Evolutionary conservation across 2,113 vertebrate species (phyloP).

Genomic region (Megaceryle torquata): DNA sequence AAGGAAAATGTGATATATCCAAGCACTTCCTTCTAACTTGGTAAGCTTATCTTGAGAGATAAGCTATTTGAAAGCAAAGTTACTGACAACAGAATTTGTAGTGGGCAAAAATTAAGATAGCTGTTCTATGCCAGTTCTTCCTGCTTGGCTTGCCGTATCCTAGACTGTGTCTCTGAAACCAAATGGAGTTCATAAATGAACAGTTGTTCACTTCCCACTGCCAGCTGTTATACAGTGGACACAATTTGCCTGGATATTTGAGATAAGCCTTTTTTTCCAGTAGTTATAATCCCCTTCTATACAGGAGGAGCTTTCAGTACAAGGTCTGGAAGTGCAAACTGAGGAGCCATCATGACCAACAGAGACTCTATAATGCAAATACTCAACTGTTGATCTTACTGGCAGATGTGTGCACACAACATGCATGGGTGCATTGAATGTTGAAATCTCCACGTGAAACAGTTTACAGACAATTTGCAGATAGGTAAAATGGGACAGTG

Average conservation of each 20-base stretch:
- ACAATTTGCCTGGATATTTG: not conserved
- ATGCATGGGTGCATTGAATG: not conserved
- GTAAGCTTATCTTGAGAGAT: not conserved
- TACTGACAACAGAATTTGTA: not conserved
- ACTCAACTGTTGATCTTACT: not conserved
- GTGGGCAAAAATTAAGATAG: not conserved
- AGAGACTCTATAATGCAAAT: not conserved
- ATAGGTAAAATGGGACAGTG: not conserved
- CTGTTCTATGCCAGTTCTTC: not conserved
- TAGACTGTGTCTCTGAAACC: not conserved
- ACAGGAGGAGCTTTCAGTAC: not conserved
- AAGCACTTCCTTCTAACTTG: not conserved
- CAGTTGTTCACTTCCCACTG: not conserved
- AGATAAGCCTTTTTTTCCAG: not conserved
- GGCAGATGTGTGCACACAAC: not conserved
- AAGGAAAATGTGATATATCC: not conserved
- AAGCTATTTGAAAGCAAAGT: not conserved
- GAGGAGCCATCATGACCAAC: not conserved
- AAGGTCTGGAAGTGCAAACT: not conserved
- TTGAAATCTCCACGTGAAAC: not conserved
- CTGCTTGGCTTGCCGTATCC: not conserved
- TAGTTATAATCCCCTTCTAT: not conserved
- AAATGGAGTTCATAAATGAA: not conserved
- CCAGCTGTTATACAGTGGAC: not conserved
- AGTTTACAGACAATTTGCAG: not conserved